phyloP scores from a whole-genome alignment of 1,140 invertebrate genomes.

The Scylla paramamosain region DNA sequence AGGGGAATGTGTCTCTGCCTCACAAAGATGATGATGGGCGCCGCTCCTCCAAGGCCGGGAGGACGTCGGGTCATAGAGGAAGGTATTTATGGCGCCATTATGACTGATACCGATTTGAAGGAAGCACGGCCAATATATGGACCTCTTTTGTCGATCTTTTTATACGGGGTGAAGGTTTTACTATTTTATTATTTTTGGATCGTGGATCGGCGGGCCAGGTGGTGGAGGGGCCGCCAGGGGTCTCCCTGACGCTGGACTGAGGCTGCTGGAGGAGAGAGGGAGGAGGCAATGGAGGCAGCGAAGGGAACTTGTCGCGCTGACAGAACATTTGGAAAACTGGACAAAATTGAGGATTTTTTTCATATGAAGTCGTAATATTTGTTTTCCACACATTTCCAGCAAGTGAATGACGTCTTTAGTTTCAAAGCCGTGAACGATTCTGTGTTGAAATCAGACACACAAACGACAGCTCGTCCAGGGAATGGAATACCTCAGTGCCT shows the following conservation, averaged over 20 bases:
- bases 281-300: no score
- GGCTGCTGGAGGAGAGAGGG: neutral
- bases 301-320: no score
- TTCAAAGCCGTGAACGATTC: no score
- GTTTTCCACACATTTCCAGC: no score
- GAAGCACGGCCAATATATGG: slow-evolving; percentile 47
- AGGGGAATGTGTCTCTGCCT: slow-evolving; percentile 46
- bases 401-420: no score
- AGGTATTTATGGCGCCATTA: slow-evolving; percentile 43
- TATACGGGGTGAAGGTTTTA: neutral
- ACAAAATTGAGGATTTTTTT: no score
- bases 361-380: no score
- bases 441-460: no score
- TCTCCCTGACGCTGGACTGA: neutral
- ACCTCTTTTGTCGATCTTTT: slow-evolving; percentile 35
- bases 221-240: neutral
- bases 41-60: neutral
- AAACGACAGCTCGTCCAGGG: no score
- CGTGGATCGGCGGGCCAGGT: neutral
- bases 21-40: slow-evolving; percentile 42
- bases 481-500: no score
- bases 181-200: slow-evolving; percentile 23
- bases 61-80: slow-evolving; percentile 31
- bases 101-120: slow-evolving; percentile 60
- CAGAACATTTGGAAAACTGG: no score